Evolutionary conservation across 2,113 vertebrate species (phyloP), one percentile per base, ranked within the genome.

Genomic region (Telmatochromis bifrenatus): DNA sequence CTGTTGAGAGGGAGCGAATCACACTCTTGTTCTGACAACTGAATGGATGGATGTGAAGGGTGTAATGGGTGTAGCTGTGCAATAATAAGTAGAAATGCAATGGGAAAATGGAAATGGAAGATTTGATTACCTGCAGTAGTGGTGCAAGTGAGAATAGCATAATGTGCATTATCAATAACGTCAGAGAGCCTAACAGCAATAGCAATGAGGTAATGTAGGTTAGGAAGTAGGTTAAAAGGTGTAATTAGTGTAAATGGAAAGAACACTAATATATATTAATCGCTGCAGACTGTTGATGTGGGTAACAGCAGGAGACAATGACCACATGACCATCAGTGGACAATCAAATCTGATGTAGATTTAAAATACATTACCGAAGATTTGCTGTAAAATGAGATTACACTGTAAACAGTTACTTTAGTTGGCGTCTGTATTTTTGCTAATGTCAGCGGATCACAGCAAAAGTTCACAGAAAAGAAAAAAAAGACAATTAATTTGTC

Each of bases 101-200:
- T 84, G 73, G 62, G 89, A 81, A 85, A 87, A 87, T 89, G 88
- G 86, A 89, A 91, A 90, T 87, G 79, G 84, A 73, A 90, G 70
- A 93, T 94, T 87, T 89, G 92, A 93, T 93, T 92, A 91, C 86
- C 88, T 88, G 91, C 90, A 87, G 83, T 70, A 82, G 84, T 73
- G 53, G 70, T 15, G 45, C 81, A 81, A 81, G 79, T 81, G 84
- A 92, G 81, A 91, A 87, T 81, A 86, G 87, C 60, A 89, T 94
- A 91, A 92, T 93, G 93, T 68, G 81, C 85, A 84, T 90, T 89
- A 93, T 92, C 90, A 89, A 88, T 81, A 90, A 84, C 8, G 84
- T 88, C 92, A 88, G 68, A 81, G 80, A 58, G 89, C 51, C 86
- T 39, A 62, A 55, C 62, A 89, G 88, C 92, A 86, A 79, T 70